Evolutionary conservation across 2,113 vertebrate species (phyloP).

Genomic region (Hippopotamus amphibius): DNA sequence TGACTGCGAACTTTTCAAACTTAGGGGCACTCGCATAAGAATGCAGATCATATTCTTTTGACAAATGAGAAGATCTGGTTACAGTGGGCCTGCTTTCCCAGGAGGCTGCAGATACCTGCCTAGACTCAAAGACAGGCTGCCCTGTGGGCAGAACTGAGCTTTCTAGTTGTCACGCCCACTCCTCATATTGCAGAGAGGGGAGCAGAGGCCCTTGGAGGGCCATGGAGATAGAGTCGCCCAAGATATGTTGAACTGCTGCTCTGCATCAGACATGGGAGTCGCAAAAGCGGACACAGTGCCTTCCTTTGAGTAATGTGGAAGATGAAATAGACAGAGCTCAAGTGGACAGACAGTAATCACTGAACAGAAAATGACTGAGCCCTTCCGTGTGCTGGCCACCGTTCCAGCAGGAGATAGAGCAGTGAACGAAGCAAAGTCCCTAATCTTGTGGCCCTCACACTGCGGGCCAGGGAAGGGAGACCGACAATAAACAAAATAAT

Average conservation of each 20-base stretch:
- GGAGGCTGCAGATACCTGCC: neutral
- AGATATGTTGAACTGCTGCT: accelerated
- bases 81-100: accelerated
- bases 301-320: neutral
- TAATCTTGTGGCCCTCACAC: accelerated
- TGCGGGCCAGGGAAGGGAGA: neutral
- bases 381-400: neutral
- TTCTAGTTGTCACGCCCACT: neutral
- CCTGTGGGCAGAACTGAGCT: neutral
- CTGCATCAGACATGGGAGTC: accelerated
- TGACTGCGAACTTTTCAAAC: neutral
- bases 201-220: neutral
- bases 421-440: neutral
- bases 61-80: neutral
- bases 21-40: neutral
- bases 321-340: neutral
- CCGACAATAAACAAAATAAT: neutral
- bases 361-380: neutral
- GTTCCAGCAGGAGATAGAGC: neutral
- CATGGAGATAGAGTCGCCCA: neutral
- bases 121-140: neutral
- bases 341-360: neutral
- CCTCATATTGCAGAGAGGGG: neutral
- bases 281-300: neutral
- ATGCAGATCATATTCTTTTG: neutral